Evolutionary conservation across 2,113 vertebrate genomes (phyloP).

Genomic region (Formicarius rufipectus): DNA sequence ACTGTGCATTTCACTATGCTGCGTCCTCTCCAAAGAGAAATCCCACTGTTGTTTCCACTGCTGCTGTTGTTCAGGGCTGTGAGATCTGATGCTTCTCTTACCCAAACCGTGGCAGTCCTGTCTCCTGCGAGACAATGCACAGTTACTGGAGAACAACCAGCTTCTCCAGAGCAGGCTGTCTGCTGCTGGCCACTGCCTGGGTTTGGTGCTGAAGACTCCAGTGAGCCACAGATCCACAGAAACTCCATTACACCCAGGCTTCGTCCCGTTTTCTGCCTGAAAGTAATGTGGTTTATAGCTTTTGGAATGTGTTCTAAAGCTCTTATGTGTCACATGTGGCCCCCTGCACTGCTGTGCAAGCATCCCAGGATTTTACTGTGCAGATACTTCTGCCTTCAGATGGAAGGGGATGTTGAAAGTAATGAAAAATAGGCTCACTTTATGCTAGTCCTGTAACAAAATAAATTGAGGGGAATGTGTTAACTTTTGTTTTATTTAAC

Average conservation of each 20-base stretch:
- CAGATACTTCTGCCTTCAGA: background rate
- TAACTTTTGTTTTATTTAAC: slow-evolving; percentile 76
- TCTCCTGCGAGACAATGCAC: background rate
- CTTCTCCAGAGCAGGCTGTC: background rate
- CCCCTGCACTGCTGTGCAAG: background rate
- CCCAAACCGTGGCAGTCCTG: background rate
- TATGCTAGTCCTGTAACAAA: slow-evolving; percentile 42
- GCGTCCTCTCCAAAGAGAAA: background rate
- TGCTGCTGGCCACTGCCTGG: background rate
- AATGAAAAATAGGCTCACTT: slow-evolving; percentile 26
- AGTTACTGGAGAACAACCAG: background rate
- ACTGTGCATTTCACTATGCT: background rate
- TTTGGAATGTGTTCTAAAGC: background rate
- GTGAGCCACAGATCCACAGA: background rate
- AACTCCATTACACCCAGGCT: background rate
- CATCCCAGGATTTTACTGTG: background rate
- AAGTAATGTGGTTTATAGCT: background rate
- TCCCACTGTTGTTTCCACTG: background rate
- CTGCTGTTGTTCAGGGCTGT: background rate
- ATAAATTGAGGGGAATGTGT: slow-evolving; percentile 63
- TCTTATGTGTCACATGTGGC: background rate
- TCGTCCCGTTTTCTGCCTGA: background rate
- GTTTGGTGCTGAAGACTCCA: background rate
- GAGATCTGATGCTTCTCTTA: background rate
- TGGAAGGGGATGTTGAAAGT: background rate